Percentiles rank a stretch among this genome's conserved stretches.
Evolutionary conservation across 2,888 invertebrate species (phyloP).

Genomic region (Ochropleura plecta): DNA sequence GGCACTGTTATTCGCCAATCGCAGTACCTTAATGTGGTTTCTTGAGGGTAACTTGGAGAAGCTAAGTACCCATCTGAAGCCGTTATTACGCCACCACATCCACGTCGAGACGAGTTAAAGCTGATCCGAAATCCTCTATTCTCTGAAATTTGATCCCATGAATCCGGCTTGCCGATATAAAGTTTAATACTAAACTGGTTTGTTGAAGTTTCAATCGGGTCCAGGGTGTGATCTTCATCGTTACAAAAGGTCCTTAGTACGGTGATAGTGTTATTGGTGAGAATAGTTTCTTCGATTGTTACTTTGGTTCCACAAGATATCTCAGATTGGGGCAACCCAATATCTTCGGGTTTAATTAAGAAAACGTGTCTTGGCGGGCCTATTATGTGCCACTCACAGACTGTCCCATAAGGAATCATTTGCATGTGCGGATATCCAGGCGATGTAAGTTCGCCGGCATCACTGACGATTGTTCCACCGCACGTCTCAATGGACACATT

Average conservation of each 20-base stretch:
- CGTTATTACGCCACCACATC: conserved; percentile 92
- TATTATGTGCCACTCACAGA: conserved; percentile 94
- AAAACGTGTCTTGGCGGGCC: conserved; percentile 77
- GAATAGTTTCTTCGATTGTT: conserved; percentile 78
- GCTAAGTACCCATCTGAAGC: conserved; percentile 92
- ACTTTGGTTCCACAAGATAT: conserved; percentile 81
- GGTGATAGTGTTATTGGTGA: conserved; percentile 74
- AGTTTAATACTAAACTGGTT: conserved; percentile 81
- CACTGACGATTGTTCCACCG: conserved; percentile 92
- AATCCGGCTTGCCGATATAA: conserved; percentile 75
- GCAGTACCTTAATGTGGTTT: conserved; percentile 78
- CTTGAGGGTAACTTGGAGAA: conserved; percentile 93
- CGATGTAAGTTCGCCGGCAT: conserved; percentile 91
- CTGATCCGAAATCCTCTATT: conserved; percentile 91
- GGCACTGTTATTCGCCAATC: conserved; percentile 82
- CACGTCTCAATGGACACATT: conserved; percentile 91
- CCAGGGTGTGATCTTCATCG: conserved; percentile 59
- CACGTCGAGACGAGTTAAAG: conserved; percentile 89
- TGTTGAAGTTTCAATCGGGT: conserved; percentile 75
- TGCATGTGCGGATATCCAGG: conserved; percentile 92
- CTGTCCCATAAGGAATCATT: conserved; percentile 88
- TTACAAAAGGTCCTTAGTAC: conserved; percentile 77
- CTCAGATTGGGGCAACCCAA: conserved; percentile 77
- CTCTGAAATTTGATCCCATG: conserved; percentile 75
- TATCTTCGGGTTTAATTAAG: conserved; percentile 73